Conservation (phyloP, 2,797 vertebrate species). For the Cryptoblepharus egeriae region DNA sequence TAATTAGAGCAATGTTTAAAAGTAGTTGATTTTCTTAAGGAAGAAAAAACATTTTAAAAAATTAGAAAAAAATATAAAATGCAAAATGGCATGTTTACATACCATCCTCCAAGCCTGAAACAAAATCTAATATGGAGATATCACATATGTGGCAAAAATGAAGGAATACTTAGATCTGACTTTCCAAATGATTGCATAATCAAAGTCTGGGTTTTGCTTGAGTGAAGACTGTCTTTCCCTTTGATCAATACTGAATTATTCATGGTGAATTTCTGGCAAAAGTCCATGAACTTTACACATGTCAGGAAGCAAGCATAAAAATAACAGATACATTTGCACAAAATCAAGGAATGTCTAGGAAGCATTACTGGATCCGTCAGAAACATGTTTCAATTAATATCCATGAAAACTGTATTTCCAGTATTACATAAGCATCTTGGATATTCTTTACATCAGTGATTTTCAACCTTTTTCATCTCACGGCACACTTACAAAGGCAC, state of each 20-base stretch:
- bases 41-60: slow-evolving; percentile 72
- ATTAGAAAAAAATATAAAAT: slow-evolving; percentile 73
- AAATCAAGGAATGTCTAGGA: background rate
- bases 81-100: slow-evolving; percentile 70
- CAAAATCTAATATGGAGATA: slow-evolving; percentile 56
- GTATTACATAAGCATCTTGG: background rate
- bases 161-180: slow-evolving; percentile 21
- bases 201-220: slow-evolving; percentile 2
- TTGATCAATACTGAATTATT: slow-evolving; percentile 26
- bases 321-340: background rate
- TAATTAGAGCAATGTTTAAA: slow-evolving; percentile 80
- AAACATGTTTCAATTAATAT: slow-evolving; percentile 5
- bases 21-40: slow-evolving; percentile 61
- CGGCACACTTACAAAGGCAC: too few relatives aligned
- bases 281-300: background rate
- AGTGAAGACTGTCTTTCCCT: slow-evolving; percentile 23
- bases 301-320: slow-evolving; percentile 18
- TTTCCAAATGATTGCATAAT: slow-evolving; percentile 37
- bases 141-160: slow-evolving; percentile 34
- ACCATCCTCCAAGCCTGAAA: slow-evolving; percentile 11
- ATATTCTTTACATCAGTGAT: too few relatives aligned
- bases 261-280: slow-evolving; percentile 27
- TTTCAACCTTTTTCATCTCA: too few relatives aligned
- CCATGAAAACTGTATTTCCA: background rate
- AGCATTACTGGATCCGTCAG: slow-evolving; percentile 2